Percentiles rank a stretch among this genome's conserved stretches.
Evolutionary conservation across 2,888 invertebrate species (phyloP).

Genomic region (Drosophila eohydei): DNA sequence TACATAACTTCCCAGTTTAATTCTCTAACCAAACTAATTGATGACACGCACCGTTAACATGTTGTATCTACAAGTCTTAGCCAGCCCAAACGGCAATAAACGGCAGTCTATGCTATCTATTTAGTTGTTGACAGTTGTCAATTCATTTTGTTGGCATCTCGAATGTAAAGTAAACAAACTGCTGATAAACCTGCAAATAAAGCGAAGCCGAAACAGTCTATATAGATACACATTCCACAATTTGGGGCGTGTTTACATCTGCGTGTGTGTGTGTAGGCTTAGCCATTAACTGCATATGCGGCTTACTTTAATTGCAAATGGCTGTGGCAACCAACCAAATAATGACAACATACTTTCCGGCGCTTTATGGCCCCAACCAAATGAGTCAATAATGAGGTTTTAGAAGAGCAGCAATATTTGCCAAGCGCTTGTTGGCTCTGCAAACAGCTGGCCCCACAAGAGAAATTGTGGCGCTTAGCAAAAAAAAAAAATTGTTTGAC

Average conservation of each 20-base stretch:
- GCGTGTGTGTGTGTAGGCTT: constrained; percentile 38
- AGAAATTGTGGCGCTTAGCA: not conserved
- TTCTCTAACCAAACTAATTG: constrained; percentile 19
- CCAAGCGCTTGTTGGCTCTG: constrained; percentile 27
- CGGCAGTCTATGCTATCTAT: constrained; percentile 10
- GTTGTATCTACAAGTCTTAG: constrained; percentile 14
- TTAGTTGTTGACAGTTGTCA: constrained; percentile 45
- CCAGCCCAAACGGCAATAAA: constrained; percentile 2
- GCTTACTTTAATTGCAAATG: constrained; percentile 72
- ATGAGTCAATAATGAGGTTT: constrained; percentile 74
- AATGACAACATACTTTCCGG: constrained; percentile 73
- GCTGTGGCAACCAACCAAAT: constrained; percentile 61
- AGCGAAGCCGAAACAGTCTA: constrained; percentile 50
- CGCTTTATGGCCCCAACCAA: constrained; percentile 57
- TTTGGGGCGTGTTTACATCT: constrained; percentile 16
- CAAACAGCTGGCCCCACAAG: constrained; percentile 16
- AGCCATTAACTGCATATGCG: constrained; percentile 73
- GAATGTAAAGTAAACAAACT: constrained; percentile 56
- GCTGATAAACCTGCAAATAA: constrained; percentile 58
- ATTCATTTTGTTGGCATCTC: constrained; percentile 44
- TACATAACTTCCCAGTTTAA: not conserved
- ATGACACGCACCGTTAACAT: constrained; percentile 13
- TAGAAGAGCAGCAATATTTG: constrained; percentile 66
- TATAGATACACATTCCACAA: constrained; percentile 18
- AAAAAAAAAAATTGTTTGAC: not conserved